These are phyloP conservation scores for Nebria ingens DNA, from an alignment of 1,140 invertebrate genomes.

Conservation along the genomic window DNA sequence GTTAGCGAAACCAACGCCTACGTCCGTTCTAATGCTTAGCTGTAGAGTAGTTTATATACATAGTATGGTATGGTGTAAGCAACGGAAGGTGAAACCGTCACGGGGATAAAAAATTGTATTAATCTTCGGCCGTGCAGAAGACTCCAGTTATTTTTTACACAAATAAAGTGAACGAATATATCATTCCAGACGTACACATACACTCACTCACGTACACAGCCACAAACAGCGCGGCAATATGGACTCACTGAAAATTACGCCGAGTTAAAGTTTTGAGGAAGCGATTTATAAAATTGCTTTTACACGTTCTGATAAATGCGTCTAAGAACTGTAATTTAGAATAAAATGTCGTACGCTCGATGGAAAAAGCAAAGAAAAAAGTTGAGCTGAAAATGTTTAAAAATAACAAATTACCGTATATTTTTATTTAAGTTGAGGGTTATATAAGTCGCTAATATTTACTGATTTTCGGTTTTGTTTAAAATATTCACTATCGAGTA, in stretches of 20 bases:
- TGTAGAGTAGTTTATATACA: too few species aligned
- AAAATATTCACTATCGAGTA: background rate
- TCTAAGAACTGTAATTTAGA: constrained; percentile 2
- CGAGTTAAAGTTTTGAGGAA: background rate
- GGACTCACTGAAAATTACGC: background rate
- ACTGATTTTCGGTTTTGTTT: too few species aligned
- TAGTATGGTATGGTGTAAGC: background rate
- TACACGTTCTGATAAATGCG: constrained; percentile 6
- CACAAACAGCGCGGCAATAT: background rate
- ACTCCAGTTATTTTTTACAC: constrained; percentile 5
- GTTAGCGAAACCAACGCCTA: too few species aligned
- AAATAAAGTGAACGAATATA: constrained; percentile 1
- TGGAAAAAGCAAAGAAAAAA: background rate
- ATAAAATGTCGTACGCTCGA: background rate
- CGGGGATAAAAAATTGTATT: background rate
- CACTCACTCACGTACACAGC: background rate
- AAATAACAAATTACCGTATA: too few species aligned
- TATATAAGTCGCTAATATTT: too few species aligned
- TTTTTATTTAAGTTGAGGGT: too few species aligned
- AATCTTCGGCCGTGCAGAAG: background rate
- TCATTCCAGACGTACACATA: background rate
- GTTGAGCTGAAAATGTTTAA: background rate
- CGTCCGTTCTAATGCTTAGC: too few species aligned
- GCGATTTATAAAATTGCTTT: constrained; percentile 9
- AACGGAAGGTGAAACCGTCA: background rate